Base-by-base conservation (phyloP, 2,797 vertebrate species). In the Schizopygopsis malacanthus region DNA sequence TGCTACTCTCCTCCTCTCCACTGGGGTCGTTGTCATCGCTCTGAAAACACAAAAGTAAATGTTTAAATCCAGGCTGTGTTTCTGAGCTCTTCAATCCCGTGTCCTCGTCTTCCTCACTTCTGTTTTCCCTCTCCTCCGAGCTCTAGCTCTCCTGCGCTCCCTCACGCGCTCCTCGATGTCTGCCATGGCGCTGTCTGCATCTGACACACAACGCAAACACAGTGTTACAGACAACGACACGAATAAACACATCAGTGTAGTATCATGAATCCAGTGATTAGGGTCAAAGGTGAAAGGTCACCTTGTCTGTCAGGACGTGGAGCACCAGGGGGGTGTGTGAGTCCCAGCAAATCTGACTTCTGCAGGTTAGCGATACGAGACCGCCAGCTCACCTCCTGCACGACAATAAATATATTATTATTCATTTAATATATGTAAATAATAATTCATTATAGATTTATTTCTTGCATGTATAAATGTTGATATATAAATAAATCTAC, bases 291-390 rank as follows among this genome's bases (percentile, higher is more conserved):
- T n/a, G 7, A 76, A 81, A 3, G 37, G 2, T 69, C 88, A 95
- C 95, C 94, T 92, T 72, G 94, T 73, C 87, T 92, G 84, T 95
- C 94, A 13, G 94, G 88, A 13, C 94, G 92, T 3, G 94, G 89
- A 1, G 95, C 90, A 12, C 96, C 95, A 5, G 95, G 92, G 1
- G 96, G 96, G 88, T 95, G 95, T 0, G 96, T 97, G 86, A 97
- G 94, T 82, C 96, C 96, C 91, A 97, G 91, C 82, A 96, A 93
- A 90, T 96, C 96, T 0, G 96, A 96, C 93, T 96, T 97, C 92
- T 97, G 96, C 88, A 96, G 92, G 87, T 95, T 97, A 90, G 96
- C 96, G 41, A 96, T 96, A 28, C 96, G 95, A 90, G 96, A 96
- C 88, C 96, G 94, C 96, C 96, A 97, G 91, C 95, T 96, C 88